Conservation (phyloP, 1,140 invertebrate species). For the Caenorhabditis inopinata region DNA sequence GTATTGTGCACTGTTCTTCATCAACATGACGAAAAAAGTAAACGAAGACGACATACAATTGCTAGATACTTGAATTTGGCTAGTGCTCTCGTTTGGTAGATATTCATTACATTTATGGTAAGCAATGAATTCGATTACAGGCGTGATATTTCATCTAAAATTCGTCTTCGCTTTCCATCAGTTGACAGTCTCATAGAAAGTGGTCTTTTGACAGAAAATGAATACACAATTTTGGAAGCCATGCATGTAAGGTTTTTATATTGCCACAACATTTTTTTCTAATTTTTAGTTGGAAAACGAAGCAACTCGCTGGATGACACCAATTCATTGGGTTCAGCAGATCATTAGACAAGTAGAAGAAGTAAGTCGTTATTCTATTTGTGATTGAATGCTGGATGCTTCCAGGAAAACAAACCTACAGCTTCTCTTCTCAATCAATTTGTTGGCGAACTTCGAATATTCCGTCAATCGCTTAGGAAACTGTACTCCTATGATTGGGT, state of each 20-base stretch:
- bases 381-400: no score
- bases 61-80: conserved; percentile 41
- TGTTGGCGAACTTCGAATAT: conserved; percentile 29
- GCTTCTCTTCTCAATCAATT: conserved; percentile 28
- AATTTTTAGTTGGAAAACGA: neutral
- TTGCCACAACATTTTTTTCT: neutral
- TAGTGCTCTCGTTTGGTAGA: conserved; percentile 35
- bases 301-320: conserved; percentile 36
- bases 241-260: neutral
- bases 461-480: conserved; percentile 29
- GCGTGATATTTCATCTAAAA: conserved; percentile 44
- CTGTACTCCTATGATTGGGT: conserved; percentile 45
- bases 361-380: neutral
- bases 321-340: conserved; percentile 40
- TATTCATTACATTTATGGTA: neutral
- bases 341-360: conserved; percentile 32
- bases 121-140: neutral
- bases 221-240: conserved; percentile 66
- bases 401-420: conserved; percentile 41
- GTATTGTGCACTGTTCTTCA: conserved; percentile 35
- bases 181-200: conserved; percentile 84
- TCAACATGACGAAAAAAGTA: conserved; percentile 34
- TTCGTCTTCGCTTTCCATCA: conserved; percentile 75
- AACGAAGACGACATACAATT: conserved; percentile 32
- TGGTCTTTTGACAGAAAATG: conserved; percentile 69